Evolutionary conservation across 2,797 vertebrate genomes (phyloP).

Genomic region (Lindbergichthys nudifrons): DNA sequence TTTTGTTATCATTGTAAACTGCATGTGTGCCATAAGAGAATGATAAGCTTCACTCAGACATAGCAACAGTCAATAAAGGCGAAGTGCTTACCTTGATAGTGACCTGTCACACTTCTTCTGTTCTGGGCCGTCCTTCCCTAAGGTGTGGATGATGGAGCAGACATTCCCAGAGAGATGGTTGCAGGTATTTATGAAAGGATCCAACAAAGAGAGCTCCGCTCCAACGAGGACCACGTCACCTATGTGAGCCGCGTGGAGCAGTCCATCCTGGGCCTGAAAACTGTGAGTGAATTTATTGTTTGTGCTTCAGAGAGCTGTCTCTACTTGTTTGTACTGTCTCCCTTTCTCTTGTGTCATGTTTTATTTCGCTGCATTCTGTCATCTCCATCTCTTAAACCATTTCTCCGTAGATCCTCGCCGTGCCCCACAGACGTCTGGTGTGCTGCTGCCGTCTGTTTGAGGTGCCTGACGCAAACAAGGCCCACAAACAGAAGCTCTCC

Average conservation of each 20-base stretch:
- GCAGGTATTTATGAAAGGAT: conserved; percentile 98
- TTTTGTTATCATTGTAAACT: background rate
- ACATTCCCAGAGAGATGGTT: conserved; percentile 97
- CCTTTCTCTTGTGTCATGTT: conserved; percentile 17
- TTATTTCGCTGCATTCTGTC: conserved; percentile 49
- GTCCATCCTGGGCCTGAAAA: conserved; percentile 95
- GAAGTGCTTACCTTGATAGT: no score
- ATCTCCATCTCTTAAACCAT: conserved; percentile 56
- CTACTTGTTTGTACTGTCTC: conserved; percentile 22
- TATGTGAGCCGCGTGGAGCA: conserved; percentile 99
- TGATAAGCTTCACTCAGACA: background rate
- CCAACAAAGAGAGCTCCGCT: conserved; percentile 96
- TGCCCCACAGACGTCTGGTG: conserved; percentile 96
- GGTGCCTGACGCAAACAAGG: conserved; percentile 95
- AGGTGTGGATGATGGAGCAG: conserved; percentile 98
- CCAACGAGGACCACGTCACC: conserved; percentile 98
- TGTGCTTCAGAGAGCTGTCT: conserved; percentile 35
- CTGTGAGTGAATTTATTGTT: conserved; percentile 78
- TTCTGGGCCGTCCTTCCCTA: conserved; percentile 34
- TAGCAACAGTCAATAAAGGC: background rate
- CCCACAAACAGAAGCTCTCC: conserved; percentile 98
- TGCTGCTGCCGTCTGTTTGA: conserved; percentile 99
- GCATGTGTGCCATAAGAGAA: background rate
- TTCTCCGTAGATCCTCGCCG: conserved; percentile 89
- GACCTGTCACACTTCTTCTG: background rate